phyloP scores from a whole-genome alignment of 2,113 vertebrate species.

The Leucopternis melanops region DNA sequence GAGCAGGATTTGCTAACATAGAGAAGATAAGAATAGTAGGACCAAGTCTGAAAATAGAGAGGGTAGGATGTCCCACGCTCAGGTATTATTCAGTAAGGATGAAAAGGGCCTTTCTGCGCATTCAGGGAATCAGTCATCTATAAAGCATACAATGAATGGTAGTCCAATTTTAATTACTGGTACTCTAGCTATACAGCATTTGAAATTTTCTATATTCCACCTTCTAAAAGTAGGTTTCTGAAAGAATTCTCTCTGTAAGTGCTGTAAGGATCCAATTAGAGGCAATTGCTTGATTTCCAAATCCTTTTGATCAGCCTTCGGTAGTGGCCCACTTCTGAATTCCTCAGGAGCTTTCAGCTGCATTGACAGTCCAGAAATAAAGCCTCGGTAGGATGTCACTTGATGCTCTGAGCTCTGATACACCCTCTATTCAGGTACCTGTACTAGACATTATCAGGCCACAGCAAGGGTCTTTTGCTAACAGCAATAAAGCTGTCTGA shows the following conservation, averaged over 20 bases:
- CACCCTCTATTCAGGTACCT: conserved; percentile 36
- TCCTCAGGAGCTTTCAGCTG: conserved; percentile 29
- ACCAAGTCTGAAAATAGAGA: background rate
- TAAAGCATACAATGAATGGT: background rate
- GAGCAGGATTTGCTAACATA: background rate
- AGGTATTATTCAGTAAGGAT: background rate
- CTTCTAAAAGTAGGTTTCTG: conserved; percentile 8
- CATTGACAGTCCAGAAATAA: conserved; percentile 42
- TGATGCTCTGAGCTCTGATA: conserved; percentile 24
- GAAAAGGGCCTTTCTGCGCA: background rate
- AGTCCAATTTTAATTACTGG: conserved; percentile 58
- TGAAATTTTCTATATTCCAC: background rate
- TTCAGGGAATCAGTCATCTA: background rate
- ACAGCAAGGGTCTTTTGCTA: conserved; percentile 43
- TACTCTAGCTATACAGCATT: background rate
- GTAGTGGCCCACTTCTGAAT: conserved; percentile 32
- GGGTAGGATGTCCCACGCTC: conserved; percentile 6
- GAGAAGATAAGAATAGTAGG: background rate
- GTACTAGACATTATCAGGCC: conserved; percentile 29
- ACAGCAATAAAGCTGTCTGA: background rate
- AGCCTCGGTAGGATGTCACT: conserved; percentile 15
- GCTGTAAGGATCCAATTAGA: conserved; percentile 54
- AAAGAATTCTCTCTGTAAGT: conserved; percentile 25
- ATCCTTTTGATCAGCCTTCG: conserved; percentile 49
- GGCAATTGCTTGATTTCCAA: conserved; percentile 38